Evolutionary conservation across 2,888 invertebrate species (phyloP), one percentile per base, ranked within the genome.

Genomic region (Clistopyga incitator): DNA sequence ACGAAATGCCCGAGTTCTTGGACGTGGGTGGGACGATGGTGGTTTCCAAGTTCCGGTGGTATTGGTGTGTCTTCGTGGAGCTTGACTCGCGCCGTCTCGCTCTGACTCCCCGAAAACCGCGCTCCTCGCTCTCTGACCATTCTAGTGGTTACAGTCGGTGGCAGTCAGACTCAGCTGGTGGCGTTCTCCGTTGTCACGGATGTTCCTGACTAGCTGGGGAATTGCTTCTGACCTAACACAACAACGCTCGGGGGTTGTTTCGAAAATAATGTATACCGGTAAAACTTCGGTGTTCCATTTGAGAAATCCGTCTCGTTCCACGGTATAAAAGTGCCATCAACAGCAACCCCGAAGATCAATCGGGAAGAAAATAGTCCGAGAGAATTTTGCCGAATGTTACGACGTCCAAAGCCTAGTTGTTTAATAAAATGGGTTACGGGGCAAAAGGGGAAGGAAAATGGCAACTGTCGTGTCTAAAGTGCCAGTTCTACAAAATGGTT

Each of bases 141-240:
- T 76, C 75, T 47, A 75, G 82, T 82, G 82, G 82, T 82, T 79
- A 82, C 75, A 71, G 82, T 70, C 78, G 65, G 61, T 42, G 65
- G 70, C 56, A 79, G 78, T 82, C 82, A 79, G 78, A 65, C 82
- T 82, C 82, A 71, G 74, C 72, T 59, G 72, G 67, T 29, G 68
- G 52, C 61, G 59, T 56, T 67, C 67, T 72, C 34, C 77, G 25
- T 15, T 74, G 61, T 68, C 77, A 74, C 74, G 77, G 78, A 74
- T 82, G 77, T 74, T 61, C n/a, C n/a, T 67, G 52, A 68, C 81
- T 72, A 74, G 72, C 81, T 67, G 42, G 50, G 65, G 52, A 59
- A 82, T 74, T 42, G 50, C 68, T 68, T 74, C 52, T 34, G 72
- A 74, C 67, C 72, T 25, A 20, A 47, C 25, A 23, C 25, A 52